Conservation (phyloP, 1,140 invertebrate genomes). For the Cotesia vestalis region DNA sequence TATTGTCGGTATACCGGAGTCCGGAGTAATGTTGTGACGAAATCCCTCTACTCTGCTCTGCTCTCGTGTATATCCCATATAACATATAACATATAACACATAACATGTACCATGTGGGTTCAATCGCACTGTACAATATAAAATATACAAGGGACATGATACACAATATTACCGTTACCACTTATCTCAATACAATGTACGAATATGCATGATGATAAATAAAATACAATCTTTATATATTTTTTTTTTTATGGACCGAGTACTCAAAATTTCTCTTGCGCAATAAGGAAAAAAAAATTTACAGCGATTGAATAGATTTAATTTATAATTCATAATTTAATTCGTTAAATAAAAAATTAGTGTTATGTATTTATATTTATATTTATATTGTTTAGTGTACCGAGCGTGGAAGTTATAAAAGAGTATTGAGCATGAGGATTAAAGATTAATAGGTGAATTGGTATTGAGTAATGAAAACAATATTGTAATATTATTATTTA, state of each 20-base stretch:
- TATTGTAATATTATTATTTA: conserved; percentile 11
- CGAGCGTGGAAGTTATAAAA: not conserved
- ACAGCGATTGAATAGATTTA: too few relatives aligned
- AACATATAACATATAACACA: conserved; percentile 20
- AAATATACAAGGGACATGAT: conserved; percentile 5
- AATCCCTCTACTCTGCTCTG: conserved; percentile 38
- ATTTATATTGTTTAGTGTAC: too few relatives aligned
- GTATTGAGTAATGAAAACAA: conserved; percentile 3
- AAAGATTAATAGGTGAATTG: not conserved
- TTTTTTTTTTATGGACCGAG: not conserved
- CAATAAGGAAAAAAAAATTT: too few relatives aligned
- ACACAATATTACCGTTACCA: conserved; percentile 17
- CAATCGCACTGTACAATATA: conserved; percentile 1
- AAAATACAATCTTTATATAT: not conserved
- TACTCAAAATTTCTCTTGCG: not conserved
- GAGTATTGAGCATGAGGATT: not conserved
- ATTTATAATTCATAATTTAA: too few relatives aligned
- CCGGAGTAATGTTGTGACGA: conserved; percentile 43
- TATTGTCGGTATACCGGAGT: conserved; percentile 48
- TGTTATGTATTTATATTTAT: too few relatives aligned
- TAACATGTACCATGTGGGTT: conserved; percentile 36
- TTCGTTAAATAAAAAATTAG: too few relatives aligned
- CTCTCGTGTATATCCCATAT: conserved; percentile 38
- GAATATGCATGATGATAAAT: not conserved
- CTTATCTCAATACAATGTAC: conserved; percentile 10